phyloP scores from a whole-genome alignment of 2,888 invertebrate species.

The Thera obeliscata region DNA sequence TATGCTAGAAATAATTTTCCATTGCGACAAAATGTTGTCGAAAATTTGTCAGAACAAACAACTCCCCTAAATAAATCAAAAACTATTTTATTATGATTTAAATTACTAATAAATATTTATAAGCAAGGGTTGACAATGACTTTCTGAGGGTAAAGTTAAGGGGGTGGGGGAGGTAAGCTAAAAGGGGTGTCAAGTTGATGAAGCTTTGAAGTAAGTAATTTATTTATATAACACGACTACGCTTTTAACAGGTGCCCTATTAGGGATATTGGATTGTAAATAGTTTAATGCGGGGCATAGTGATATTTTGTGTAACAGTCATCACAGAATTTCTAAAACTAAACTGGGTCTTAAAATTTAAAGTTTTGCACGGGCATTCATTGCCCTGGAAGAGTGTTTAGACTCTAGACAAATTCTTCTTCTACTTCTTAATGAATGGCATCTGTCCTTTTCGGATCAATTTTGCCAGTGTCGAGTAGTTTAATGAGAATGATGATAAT shows the following conservation, averaged over 20 bases:
- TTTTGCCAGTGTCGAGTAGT: too few species aligned
- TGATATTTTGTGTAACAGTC: too few species aligned
- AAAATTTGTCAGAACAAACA: not conserved
- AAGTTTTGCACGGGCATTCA: too few species aligned
- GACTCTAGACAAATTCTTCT: too few species aligned
- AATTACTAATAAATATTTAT: conserved; percentile 38
- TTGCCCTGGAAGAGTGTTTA: too few species aligned
- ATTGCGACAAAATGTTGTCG: not conserved
- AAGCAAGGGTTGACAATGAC: conserved; percentile 37
- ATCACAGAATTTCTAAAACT: too few species aligned
- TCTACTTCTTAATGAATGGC: too few species aligned
- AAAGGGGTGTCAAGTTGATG: conserved; percentile 35
- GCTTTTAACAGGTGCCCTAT: conserved; percentile 50
- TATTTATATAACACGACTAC: conserved; percentile 53
- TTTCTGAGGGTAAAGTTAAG: conserved; percentile 25
- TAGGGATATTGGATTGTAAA: not conserved
- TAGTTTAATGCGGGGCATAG: conserved; percentile 1
- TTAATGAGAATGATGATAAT: too few species aligned
- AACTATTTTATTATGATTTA: conserved; percentile 30
- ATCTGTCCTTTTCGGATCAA: too few species aligned
- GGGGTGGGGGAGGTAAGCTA: conserved; percentile 6
- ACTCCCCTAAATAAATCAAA: conserved; percentile 15
- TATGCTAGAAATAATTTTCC: not conserved
- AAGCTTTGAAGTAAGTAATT: conserved; percentile 46
- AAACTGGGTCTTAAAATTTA: too few species aligned